Conservation (phyloP, 2,113 vertebrate species). For the Mesoclemmys tuberculata region DNA sequence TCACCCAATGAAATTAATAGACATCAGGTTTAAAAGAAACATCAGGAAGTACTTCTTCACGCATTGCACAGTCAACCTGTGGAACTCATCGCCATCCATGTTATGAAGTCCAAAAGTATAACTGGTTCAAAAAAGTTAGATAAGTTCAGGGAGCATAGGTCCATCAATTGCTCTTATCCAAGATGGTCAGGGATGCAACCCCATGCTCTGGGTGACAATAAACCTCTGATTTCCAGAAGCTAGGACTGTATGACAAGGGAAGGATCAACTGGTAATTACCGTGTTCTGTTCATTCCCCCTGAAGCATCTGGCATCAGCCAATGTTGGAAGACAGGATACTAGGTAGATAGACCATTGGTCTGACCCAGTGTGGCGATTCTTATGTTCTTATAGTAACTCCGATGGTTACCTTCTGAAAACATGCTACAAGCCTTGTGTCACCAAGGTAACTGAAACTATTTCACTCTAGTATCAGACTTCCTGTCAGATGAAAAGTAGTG, state of each 20-base stretch:
- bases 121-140: background rate
- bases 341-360: background rate
- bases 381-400: background rate
- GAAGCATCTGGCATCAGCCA: background rate
- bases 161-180: background rate
- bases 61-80: background rate
- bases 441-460: background rate
- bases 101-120: background rate
- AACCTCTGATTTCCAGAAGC: background rate
- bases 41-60: background rate
- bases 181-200: background rate
- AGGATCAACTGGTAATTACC: background rate
- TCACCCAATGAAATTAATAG: background rate
- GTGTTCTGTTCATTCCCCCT: background rate
- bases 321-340: background rate
- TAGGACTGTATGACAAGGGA: background rate
- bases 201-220: background rate
- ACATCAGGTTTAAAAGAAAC: background rate
- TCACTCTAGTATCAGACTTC: background rate
- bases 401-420: rapidly evolving
- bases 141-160: background rate
- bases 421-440: rapidly evolving
- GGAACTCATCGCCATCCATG: background rate
- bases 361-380: background rate
- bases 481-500: background rate